Evolutionary conservation across 2,797 vertebrate species (phyloP).

Genomic region (Potorous gilbertii): DNA sequence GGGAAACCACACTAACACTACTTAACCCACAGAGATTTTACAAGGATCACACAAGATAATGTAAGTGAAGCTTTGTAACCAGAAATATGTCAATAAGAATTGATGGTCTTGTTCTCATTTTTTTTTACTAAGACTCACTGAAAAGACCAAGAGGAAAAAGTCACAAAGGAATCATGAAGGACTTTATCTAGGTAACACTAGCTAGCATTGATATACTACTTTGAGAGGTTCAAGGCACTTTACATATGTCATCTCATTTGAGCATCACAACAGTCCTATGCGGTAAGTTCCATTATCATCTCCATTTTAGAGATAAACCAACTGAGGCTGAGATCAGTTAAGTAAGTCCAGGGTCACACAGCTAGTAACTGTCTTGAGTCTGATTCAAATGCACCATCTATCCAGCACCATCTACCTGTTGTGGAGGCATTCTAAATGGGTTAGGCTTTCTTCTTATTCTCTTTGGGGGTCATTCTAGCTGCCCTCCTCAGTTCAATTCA

Average conservation of each 20-base stretch:
- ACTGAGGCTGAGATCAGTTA: not conserved
- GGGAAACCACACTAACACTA: not conserved
- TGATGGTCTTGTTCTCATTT: not conserved
- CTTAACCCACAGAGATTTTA: not conserved
- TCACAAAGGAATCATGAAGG: not conserved
- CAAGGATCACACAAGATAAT: not conserved
- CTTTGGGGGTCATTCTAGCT: not conserved
- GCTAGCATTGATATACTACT: not conserved
- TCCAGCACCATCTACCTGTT: not conserved
- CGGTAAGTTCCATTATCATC: not conserved
- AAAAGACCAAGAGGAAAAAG: not conserved
- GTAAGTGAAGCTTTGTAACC: not conserved
- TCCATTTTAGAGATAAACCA: not conserved
- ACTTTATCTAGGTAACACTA: not conserved
- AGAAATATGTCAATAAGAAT: not conserved
- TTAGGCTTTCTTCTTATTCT: not conserved
- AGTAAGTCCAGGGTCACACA: not conserved
- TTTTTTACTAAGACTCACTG: not conserved
- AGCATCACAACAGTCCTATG: not conserved
- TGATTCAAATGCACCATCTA: not conserved
- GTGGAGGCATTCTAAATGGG: not conserved
- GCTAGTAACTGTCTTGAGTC: not conserved
- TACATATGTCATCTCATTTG: not conserved
- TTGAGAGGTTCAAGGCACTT: not conserved
- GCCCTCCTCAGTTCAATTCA: not conserved